phyloP scores from a whole-genome alignment of 2,113 vertebrate species.

The Acinonyx jubatus region DNA sequence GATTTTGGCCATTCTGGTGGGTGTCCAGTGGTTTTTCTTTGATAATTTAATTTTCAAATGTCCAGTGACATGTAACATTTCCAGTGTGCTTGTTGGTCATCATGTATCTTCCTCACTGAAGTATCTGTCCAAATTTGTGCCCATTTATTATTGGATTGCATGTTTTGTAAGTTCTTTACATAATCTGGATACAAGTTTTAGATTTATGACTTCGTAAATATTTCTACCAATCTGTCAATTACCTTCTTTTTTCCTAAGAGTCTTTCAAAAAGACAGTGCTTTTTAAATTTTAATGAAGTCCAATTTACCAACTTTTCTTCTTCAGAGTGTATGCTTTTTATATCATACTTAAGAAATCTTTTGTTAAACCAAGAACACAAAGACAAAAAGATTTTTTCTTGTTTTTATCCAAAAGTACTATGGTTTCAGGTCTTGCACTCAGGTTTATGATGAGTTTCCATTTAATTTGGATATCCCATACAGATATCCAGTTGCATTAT shows the following conservation, averaged over 20 bases:
- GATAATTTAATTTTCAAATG: neutral
- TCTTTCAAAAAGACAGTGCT: neutral
- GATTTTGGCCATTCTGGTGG: neutral
- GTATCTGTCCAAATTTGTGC: neutral
- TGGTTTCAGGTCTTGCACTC: neutral
- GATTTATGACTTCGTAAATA: neutral
- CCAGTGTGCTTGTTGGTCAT: neutral
- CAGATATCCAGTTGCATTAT: neutral
- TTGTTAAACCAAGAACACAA: neutral
- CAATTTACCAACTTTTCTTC: neutral
- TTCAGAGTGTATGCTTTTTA: neutral
- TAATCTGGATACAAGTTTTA: neutral
- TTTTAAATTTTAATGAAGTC: neutral
- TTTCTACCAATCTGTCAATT: neutral
- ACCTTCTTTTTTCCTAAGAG: neutral
- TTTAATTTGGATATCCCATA: neutral
- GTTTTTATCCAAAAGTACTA: neutral
- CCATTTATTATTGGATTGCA: neutral
- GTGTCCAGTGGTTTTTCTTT: neutral
- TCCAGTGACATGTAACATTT: neutral
- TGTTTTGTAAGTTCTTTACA: neutral
- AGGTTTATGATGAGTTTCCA: neutral
- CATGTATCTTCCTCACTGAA: neutral
- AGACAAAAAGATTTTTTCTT: neutral
- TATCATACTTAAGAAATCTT: neutral